Conservation (phyloP, 2,113 vertebrate genomes). For the Cacatua alba region DNA sequence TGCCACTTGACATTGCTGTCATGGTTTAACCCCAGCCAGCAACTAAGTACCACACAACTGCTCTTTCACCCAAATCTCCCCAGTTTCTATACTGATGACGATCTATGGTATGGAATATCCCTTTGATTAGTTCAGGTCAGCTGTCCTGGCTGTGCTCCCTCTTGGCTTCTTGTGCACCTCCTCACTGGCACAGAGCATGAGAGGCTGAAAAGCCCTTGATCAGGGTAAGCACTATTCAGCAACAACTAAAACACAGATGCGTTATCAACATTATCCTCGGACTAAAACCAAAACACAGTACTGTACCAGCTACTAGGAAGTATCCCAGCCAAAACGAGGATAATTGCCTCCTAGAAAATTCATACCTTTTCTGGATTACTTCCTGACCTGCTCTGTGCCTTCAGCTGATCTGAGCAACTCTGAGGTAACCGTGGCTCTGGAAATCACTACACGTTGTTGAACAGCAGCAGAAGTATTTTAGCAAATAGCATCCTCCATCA, state of each 20-base stretch:
- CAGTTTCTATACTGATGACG: background rate
- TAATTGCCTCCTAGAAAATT: background rate
- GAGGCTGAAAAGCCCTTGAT: background rate
- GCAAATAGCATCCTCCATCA: background rate
- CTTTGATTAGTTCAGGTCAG: background rate
- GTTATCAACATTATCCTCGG: background rate
- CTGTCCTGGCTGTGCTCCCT: background rate
- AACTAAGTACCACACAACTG: background rate
- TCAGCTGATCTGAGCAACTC: background rate
- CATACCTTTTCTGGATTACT: background rate
- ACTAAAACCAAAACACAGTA: background rate
- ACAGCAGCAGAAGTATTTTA: background rate
- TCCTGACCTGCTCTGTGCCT: background rate
- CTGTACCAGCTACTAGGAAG: background rate
- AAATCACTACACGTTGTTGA: background rate
- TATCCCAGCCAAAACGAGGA: background rate
- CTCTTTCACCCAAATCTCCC: background rate
- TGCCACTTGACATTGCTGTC: accelerated
- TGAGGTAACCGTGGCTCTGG: background rate
- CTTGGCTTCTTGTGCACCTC: background rate
- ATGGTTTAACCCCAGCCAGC: background rate
- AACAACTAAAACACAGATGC: background rate
- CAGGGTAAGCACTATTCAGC: background rate
- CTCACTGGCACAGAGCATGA: background rate
- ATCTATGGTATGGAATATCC: background rate